Conservation (phyloP, 2,888 invertebrate species). For the Dexiosoma caninum region DNA sequence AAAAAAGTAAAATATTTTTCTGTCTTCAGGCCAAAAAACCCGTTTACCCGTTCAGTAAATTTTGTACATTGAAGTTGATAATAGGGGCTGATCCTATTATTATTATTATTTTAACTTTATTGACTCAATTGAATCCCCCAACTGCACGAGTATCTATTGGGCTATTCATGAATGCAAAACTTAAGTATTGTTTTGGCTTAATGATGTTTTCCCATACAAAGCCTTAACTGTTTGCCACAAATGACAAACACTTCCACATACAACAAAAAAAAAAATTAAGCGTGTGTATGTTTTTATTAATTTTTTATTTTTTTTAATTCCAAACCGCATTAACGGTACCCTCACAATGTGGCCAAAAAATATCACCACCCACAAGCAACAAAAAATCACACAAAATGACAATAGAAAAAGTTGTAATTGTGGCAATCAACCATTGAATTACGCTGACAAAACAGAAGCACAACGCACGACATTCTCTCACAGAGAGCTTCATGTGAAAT, state of each 20-base stretch:
- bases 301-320: neutral
- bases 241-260: neutral
- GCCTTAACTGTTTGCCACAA: neutral
- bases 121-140: no score
- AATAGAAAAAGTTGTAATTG: conserved; percentile 38
- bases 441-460: conserved; percentile 5
- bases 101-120: no score
- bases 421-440: conserved; percentile 25
- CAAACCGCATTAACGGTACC: conserved; percentile 56
- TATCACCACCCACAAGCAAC: conserved; percentile 39
- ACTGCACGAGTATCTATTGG: no score
- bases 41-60: no score
- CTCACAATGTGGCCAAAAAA: conserved; percentile 51
- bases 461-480: neutral
- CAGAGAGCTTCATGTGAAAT: neutral
- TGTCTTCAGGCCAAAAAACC: no score
- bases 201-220: neutral
- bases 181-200: no score
- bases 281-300: neutral
- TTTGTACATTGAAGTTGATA: no score
- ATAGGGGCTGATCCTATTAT: no score
- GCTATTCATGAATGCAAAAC: no score
- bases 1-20: no score
- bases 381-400: conserved; percentile 49
- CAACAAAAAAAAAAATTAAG: neutral